These are phyloP conservation scores for Atta texana DNA, from an alignment of 1,140 invertebrate genomes.

Conservation along the genomic window DNA sequence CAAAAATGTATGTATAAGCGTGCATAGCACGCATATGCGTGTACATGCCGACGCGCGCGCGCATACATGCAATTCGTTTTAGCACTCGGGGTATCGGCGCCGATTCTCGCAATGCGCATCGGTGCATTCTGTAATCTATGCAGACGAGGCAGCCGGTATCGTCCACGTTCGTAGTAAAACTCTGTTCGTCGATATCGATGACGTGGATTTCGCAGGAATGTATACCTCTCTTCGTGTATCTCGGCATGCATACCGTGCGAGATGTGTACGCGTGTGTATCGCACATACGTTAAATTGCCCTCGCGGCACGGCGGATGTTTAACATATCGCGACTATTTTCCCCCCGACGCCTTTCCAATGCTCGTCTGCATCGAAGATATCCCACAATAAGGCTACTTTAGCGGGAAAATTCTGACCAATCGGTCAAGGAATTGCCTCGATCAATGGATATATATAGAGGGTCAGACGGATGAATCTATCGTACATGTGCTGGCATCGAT, in stretches of 20 bases:
- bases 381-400: constrained; percentile 29
- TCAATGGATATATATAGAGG: background rate
- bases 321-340: constrained; percentile 49
- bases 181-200: constrained; percentile 54
- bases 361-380: constrained; percentile 26
- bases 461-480: constrained; percentile 18
- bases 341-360: constrained; percentile 32
- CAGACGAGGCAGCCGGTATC: constrained; percentile 23
- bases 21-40: background rate
- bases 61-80: constrained; percentile 65
- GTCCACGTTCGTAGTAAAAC: constrained; percentile 41
- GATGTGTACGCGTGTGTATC: constrained; percentile 13
- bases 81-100: constrained; percentile 54
- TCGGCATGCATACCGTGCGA: constrained; percentile 7
- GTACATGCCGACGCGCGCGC: background rate
- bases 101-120: constrained; percentile 45
- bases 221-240: constrained; percentile 46
- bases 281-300: constrained; percentile 44
- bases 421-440: constrained; percentile 33
- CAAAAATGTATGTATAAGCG: constrained; percentile 22
- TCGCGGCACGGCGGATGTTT: constrained; percentile 29
- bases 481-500: constrained; percentile 4
- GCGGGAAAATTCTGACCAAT: constrained; percentile 43
- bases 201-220: constrained; percentile 54
- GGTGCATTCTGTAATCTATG: constrained; percentile 43